A percentile compares a stretch with the other conserved stretches of the same genome.
Conservation (phyloP, 2,113 vertebrate genomes). For the Bagarius yarrelli region DNA sequence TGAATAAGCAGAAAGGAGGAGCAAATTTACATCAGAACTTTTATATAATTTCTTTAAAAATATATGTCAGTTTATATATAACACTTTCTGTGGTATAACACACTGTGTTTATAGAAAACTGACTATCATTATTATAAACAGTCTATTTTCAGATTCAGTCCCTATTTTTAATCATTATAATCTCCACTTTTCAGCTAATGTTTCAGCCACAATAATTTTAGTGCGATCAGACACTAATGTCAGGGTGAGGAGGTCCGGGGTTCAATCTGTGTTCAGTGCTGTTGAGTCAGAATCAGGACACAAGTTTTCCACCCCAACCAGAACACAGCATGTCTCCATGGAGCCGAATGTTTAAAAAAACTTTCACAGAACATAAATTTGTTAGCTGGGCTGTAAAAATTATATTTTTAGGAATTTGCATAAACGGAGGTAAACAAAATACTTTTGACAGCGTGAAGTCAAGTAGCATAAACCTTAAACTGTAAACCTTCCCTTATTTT, state of each 20-base stretch:
- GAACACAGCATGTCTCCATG: too few relatives aligned
- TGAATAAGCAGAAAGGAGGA: neutral
- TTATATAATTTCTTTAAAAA: neutral
- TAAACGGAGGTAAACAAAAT: neutral
- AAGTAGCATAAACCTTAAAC: neutral
- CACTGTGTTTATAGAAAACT: too few relatives aligned
- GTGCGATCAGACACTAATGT: neutral
- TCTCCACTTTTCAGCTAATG: neutral
- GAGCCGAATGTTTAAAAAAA: too few relatives aligned
- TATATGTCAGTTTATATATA: too few relatives aligned
- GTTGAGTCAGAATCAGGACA: neutral
- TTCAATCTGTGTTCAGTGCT: neutral
- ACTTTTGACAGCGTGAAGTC: neutral
- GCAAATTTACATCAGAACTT: neutral
- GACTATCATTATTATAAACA: too few relatives aligned
- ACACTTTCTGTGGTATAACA: too few relatives aligned
- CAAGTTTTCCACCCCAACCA: too few relatives aligned
- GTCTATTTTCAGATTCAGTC: neutral
- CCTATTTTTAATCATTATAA: neutral
- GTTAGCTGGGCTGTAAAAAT: too few relatives aligned
- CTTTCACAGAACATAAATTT: too few relatives aligned
- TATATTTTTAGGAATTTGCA: neutral
- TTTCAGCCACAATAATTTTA: neutral
- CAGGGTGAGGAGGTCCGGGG: neutral
- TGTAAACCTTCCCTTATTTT: neutral